Base-by-base conservation (phyloP, 1,140 invertebrate genomes). In the Helicorthomorpha holstii region DNA sequence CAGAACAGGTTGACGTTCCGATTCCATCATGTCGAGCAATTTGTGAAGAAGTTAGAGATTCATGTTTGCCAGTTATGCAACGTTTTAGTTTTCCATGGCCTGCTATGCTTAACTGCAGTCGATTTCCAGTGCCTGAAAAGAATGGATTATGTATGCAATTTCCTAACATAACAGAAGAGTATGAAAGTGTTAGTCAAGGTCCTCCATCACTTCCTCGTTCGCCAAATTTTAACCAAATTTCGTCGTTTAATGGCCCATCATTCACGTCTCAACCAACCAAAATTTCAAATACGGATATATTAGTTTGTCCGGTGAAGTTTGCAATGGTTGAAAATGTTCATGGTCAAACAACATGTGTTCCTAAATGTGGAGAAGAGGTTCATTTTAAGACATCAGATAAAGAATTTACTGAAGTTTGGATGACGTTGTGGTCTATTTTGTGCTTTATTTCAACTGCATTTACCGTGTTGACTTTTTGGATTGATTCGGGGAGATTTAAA, bases 391-490 rank as follows among this genome's bases (percentile, higher is more conserved):
- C 57, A 19, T 63, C 69, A 54, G 71, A 68, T 56, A 73, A 73
- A 68, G 34, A 71, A 58, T 70, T 77, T 66, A 57, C 70, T 44
- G 55, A 71, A 44, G 60, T 54, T n/a, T 68, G 64, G 66, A 58
- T 65, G 57, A 60, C 56, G 2, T 60, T 74, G n/a, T 76, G 73
- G 71, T 68, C 73, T 1, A 64, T 67, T 34, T 58, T 73, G 1
- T 77, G 74, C 58, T 66, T 73, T 50, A 61, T 70, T 19, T 73
- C 73, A 12, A 73, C 75, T 25, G 41, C 71, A 7, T 71, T 74
- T 57, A 74, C 73, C 2, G 61, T 78, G 3, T 56, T 69, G 19
- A 74, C 73, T 2, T 78, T 75, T 60, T 59, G 72, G 3, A 65
- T 74, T 23, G 63, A 72, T 49, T 26, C 58, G 23, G 49, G 52